phyloP scores from a whole-genome alignment of 2,888 invertebrate genomes.

The Erebia epiphron region DNA sequence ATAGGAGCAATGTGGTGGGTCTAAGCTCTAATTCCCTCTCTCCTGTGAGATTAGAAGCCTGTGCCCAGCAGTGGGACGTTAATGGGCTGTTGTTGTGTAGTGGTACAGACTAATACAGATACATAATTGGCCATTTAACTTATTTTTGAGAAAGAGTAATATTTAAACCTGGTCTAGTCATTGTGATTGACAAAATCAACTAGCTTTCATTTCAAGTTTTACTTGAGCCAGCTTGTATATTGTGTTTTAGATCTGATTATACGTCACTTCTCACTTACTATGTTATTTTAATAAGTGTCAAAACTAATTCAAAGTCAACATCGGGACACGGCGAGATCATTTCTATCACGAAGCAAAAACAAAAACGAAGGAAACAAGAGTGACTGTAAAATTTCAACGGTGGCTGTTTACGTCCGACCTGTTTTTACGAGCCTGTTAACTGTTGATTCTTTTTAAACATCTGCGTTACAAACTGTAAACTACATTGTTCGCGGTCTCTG shows the following conservation, averaged over 20 bases:
- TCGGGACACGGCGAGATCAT: constrained; percentile 35
- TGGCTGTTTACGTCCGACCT: constrained; percentile 71
- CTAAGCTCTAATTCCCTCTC: too few species aligned
- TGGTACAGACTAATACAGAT: too few species aligned
- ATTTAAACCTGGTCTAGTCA: too few species aligned
- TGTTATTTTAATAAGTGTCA: neutral
- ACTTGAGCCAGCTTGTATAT: too few species aligned
- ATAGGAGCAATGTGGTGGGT: too few species aligned
- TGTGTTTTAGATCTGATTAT: too few species aligned
- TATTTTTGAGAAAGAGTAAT: too few species aligned
- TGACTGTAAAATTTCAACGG: constrained; percentile 77
- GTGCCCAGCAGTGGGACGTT: too few species aligned
- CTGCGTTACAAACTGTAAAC: constrained; percentile 75
- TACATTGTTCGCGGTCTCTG: constrained; percentile 71
- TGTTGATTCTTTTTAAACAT: constrained; percentile 82
- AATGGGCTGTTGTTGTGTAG: too few species aligned
- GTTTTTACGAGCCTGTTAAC: constrained; percentile 78
- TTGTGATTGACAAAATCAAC: neutral
- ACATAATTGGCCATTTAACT: too few species aligned
- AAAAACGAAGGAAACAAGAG: constrained; percentile 59
- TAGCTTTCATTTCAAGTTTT: neutral
- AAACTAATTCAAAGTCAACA: constrained; percentile 14
- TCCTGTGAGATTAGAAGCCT: too few species aligned
- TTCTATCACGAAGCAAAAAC: constrained; percentile 42
- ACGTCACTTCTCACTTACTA: neutral